Conservation (phyloP, 2,797 vertebrate species). For the Sebastes ruberrimus region DNA sequence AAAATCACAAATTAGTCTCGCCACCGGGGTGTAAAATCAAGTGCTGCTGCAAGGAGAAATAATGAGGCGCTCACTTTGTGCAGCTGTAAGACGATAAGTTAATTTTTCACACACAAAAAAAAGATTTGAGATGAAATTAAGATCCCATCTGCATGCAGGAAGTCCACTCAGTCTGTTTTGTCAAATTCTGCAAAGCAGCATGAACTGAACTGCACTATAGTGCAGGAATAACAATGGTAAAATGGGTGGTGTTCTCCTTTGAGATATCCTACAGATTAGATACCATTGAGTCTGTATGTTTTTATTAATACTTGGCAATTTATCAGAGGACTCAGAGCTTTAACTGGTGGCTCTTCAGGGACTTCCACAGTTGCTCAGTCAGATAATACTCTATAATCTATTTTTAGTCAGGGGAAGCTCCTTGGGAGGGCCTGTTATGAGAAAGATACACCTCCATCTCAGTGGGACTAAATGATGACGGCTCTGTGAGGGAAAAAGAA, state of each 20-base stretch:
- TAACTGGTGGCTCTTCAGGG: background rate
- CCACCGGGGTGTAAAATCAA: background rate
- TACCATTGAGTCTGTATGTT: background rate
- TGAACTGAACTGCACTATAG: background rate
- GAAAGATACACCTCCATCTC: constrained; percentile 9
- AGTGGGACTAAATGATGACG: background rate
- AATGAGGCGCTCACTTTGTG: background rate
- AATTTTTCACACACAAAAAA: background rate
- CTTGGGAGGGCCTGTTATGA: background rate
- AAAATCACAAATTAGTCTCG: background rate
- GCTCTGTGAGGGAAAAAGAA: background rate
- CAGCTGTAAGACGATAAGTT: background rate
- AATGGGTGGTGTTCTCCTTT: background rate
- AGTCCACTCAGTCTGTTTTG: background rate
- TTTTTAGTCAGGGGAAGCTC: background rate
- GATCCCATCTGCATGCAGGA: background rate
- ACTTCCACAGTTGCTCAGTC: background rate
- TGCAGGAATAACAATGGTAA: background rate
- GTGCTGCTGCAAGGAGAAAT: background rate
- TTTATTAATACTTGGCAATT: background rate
- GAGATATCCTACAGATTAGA: background rate
- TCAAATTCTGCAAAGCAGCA: background rate
- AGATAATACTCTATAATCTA: background rate
- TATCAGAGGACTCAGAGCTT: background rate
- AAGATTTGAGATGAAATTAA: background rate